A percentile compares a stretch with the other conserved stretches of the same genome.
These are phyloP conservation scores for Daboia siamensis DNA, from an alignment of 2,113 vertebrate genomes.

Conservation along the genomic window DNA sequence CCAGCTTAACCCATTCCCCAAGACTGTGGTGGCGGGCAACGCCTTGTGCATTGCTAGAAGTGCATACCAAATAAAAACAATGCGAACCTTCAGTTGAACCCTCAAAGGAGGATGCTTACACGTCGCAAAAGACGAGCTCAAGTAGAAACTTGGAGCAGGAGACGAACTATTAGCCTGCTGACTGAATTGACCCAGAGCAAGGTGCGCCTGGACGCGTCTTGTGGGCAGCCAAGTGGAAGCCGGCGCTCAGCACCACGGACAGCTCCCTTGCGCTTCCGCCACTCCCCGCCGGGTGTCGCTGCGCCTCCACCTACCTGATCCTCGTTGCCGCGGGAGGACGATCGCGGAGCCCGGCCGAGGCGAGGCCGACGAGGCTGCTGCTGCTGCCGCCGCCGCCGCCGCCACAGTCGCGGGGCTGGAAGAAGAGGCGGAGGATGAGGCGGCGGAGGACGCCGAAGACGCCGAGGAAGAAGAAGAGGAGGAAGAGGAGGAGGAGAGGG, in stretches of 20 bases:
- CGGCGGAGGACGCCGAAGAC: background rate
- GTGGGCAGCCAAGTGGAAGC: too few relatives aligned
- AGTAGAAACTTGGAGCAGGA: background rate
- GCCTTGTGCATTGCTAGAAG: background rate
- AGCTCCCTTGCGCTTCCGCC: background rate
- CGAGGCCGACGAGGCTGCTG: slow-evolving; percentile 76
- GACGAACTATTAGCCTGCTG: background rate
- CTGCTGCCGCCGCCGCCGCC: slow-evolving; percentile 51
- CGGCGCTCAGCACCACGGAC: background rate
- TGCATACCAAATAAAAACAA: background rate
- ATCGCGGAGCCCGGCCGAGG: slow-evolving; percentile 71
- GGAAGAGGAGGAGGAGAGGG: background rate
- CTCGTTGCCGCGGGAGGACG: slow-evolving; percentile 79
- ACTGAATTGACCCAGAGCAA: background rate
- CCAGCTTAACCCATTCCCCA: background rate
- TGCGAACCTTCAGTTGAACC: background rate
- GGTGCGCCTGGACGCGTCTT: background rate
- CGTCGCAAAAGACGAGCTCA: background rate
- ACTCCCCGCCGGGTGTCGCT: slow-evolving; percentile 56
- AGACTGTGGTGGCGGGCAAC: background rate
- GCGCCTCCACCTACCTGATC: slow-evolving; percentile 75
- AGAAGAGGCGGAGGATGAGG: background rate
- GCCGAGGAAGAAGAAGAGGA: background rate
- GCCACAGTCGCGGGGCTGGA: slow-evolving; percentile 48
- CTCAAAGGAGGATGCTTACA: background rate